These are phyloP conservation scores for Cynopterus brachyotis DNA, from an alignment of 2,113 vertebrate species.

Conservation along the genomic window DNA sequence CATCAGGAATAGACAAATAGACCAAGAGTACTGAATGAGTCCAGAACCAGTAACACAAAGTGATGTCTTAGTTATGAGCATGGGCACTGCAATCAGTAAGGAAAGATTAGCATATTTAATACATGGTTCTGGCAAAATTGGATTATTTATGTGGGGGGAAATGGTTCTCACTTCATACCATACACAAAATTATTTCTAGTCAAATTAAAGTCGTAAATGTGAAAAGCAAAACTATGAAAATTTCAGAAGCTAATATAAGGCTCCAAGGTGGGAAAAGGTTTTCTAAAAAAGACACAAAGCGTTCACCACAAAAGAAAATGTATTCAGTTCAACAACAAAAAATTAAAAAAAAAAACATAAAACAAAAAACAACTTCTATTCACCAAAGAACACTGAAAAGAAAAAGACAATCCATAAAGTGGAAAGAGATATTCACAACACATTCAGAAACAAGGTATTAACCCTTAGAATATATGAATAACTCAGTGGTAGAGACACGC, in stretches of 20 bases:
- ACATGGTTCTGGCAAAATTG: not conserved
- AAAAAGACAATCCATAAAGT: not conserved
- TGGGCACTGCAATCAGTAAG: not conserved
- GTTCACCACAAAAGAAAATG: not conserved
- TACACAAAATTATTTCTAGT: not conserved
- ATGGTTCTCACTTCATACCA: not conserved
- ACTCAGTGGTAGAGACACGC: fast-evolving
- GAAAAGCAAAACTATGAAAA: not conserved
- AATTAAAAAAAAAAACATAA: not conserved
- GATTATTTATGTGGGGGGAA: not conserved
- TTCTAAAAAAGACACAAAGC: not conserved
- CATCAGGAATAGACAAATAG: not conserved
- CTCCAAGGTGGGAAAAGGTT: not conserved
- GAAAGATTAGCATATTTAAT: not conserved
- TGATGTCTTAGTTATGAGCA: not conserved
- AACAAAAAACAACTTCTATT: not conserved
- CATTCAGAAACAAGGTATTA: not conserved
- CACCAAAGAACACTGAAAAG: not conserved
- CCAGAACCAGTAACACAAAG: not conserved
- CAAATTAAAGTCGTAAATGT: not conserved
- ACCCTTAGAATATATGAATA: not conserved
- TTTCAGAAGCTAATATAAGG: not conserved
- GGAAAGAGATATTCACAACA: not conserved
- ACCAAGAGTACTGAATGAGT: fast-evolving
- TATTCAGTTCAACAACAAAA: not conserved